Evolutionary conservation across 37 sponge, comb jelly and placozoan genomes (phyloP).

Genomic region (Theonella swinhoei): DNA sequence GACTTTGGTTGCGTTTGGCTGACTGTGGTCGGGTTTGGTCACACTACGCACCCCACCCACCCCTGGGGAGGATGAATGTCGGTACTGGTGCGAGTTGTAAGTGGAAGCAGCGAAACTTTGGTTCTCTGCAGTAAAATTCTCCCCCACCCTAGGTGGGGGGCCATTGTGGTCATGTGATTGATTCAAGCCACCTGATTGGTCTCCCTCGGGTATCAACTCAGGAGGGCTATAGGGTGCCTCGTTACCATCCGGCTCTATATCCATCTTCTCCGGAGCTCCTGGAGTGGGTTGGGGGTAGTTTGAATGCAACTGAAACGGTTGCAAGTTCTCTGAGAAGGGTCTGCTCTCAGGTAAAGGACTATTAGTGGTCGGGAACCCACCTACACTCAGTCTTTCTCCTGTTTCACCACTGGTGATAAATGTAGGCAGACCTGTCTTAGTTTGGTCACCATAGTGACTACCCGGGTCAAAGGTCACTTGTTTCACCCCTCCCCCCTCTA

Average conservation of each 20-base stretch:
- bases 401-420: background rate
- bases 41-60: background rate
- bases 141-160: background rate
- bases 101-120: background rate
- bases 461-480: background rate
- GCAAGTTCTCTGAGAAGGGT: background rate
- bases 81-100: background rate
- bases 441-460: background rate
- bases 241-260: background rate
- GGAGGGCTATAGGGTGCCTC: conserved; percentile 47
- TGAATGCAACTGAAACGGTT: background rate
- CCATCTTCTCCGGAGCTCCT: background rate
- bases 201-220: conserved; percentile 7
- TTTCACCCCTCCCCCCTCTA: background rate
- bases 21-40: too few relatives aligned
- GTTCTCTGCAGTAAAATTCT: background rate
- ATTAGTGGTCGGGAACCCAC: background rate
- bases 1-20: too few relatives aligned
- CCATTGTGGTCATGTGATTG: background rate
- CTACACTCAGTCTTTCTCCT: too few relatives aligned
- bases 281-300: background rate
- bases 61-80: too few relatives aligned
- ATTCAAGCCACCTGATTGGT: background rate
- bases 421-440: background rate
- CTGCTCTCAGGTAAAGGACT: too few relatives aligned